A percentile compares a stretch with the other conserved stretches of the same genome.
Conservation (phyloP, 1,140 invertebrate species). For the Drosophila subpulchrella region DNA sequence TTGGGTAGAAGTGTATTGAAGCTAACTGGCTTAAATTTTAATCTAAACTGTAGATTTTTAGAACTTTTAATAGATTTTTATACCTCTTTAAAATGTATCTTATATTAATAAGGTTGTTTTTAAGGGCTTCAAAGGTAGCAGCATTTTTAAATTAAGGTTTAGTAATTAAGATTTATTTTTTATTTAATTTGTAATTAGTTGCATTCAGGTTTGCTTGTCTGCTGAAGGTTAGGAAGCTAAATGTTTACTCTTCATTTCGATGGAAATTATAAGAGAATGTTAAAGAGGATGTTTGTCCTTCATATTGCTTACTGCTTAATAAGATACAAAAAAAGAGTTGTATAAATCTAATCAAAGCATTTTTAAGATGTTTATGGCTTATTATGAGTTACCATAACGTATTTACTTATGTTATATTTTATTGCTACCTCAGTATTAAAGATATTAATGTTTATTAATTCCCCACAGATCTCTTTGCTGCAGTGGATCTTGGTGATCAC, state of each 20-base stretch:
- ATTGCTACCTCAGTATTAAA: not conserved
- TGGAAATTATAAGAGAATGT: not conserved
- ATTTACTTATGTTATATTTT: too few species aligned
- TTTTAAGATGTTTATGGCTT: too few species aligned
- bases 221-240: not conserved
- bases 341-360: too few species aligned
- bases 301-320: not conserved
- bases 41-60: not conserved
- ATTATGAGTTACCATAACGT: too few species aligned
- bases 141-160: too few species aligned
- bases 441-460: not conserved
- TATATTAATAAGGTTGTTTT: too few species aligned
- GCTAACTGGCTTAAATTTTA: not conserved
- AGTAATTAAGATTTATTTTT: not conserved
- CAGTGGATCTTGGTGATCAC: slow-evolving; percentile 94
- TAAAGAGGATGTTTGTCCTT: not conserved
- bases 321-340: too few species aligned
- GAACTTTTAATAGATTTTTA: too few species aligned
- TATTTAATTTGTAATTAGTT: not conserved
- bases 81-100: too few species aligned
- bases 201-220: not conserved
- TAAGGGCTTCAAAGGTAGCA: too few species aligned
- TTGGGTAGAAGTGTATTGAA: too few species aligned
- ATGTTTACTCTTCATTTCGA: not conserved
- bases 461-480: slow-evolving; percentile 89